phyloP scores from a whole-genome alignment of 2,113 vertebrate genomes.

The Cyanistes caeruleus region DNA sequence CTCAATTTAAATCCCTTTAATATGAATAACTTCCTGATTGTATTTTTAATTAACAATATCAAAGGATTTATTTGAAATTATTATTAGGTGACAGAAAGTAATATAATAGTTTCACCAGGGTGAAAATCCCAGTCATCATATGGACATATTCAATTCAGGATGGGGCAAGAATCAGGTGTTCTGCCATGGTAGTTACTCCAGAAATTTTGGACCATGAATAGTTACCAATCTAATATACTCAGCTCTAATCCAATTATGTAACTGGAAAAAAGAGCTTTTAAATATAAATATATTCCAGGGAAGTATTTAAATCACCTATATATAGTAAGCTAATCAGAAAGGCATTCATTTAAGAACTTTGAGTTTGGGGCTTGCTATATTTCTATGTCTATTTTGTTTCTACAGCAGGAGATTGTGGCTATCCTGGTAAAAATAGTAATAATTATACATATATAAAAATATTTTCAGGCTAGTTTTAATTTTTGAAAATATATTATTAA shows the following conservation, averaged over 20 bases:
- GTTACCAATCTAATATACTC: background rate
- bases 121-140: background rate
- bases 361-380: background rate
- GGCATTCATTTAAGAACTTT: background rate
- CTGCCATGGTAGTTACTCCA: background rate
- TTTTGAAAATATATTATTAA: background rate
- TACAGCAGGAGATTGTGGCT: background rate
- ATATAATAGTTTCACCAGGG: background rate
- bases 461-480: background rate
- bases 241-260: background rate
- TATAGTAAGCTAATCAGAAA: background rate
- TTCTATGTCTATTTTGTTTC: background rate
- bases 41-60: background rate
- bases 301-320: background rate
- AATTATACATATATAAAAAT: background rate
- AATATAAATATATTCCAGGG: background rate
- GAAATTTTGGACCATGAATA: background rate
- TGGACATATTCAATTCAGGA: background rate
- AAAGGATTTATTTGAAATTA: background rate
- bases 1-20: background rate
- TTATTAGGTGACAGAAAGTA: background rate
- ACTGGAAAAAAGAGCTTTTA: background rate
- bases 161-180: fast-evolving
- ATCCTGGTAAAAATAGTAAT: background rate
- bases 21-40: background rate